Percentiles rank a stretch among this genome's conserved stretches.
phyloP scores from a whole-genome alignment of 2,113 vertebrate species.

The Morone chrysops region DNA sequence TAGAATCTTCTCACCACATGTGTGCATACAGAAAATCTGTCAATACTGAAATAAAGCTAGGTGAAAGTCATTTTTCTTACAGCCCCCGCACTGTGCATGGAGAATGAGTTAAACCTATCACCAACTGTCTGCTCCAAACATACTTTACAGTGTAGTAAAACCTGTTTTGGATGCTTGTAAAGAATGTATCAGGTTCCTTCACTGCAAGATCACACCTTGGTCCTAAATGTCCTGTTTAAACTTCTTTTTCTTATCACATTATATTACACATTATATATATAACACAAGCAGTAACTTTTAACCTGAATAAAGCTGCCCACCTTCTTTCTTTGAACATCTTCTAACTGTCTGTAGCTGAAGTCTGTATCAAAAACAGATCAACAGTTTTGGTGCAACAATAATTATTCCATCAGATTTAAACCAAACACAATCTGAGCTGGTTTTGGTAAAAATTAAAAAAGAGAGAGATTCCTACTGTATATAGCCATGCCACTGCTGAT shows the following conservation, averaged over 20 bases:
- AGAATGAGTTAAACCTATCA: constrained; percentile 16
- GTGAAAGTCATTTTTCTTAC: not conserved
- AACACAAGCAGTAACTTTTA: too few relatives aligned
- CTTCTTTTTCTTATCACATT: too few relatives aligned
- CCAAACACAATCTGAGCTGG: constrained; percentile 22
- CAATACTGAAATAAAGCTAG: not conserved
- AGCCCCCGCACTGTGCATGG: constrained; percentile 6
- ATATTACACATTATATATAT: too few relatives aligned
- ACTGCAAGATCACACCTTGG: constrained; percentile 8
- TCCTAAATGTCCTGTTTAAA: not conserved
- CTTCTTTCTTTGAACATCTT: not conserved
- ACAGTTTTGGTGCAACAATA: not conserved
- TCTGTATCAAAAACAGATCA: not conserved
- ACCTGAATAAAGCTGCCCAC: not conserved
- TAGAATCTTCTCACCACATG: not conserved
- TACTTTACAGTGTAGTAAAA: constrained; percentile 38
- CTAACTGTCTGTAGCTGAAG: not conserved
- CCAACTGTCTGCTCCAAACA: constrained; percentile 29
- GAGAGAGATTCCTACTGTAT: constrained; percentile 39
- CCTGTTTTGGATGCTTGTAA: constrained; percentile 48
- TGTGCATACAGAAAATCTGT: not conserved
- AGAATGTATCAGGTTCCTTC: constrained; percentile 2
- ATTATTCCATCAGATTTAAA: constrained; percentile 40
- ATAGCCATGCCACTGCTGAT: constrained; percentile 65
- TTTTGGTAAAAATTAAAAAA: constrained; percentile 22